phyloP scores from a whole-genome alignment of 1,140 invertebrate species.

The Papilio polytes region DNA sequence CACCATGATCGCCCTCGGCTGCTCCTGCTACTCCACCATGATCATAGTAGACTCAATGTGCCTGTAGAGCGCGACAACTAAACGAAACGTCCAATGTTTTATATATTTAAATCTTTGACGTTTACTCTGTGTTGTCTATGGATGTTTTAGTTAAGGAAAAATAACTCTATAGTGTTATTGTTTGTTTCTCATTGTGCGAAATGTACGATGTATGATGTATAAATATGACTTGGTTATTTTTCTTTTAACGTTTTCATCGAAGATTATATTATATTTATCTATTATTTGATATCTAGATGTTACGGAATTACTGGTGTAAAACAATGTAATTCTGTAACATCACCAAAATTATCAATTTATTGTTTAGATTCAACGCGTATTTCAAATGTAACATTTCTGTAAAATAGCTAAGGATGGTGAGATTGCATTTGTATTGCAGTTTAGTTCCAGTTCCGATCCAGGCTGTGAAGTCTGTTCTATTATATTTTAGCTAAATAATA shows the following conservation, averaged over 20 bases:
- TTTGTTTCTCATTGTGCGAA: slow-evolving; percentile 7
- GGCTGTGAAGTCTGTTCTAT: slow-evolving; percentile 66
- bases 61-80: slow-evolving; percentile 48
- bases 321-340: background rate
- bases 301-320: background rate
- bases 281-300: background rate
- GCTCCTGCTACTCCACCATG: slow-evolving; percentile 83
- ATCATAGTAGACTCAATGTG: slow-evolving; percentile 78
- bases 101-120: slow-evolving; percentile 35
- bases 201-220: background rate
- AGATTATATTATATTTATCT: background rate
- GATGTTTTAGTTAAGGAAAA: slow-evolving; percentile 17
- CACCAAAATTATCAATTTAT: background rate
- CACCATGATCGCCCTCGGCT: slow-evolving; percentile 89
- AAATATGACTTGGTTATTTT: slow-evolving; percentile 11
- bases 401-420: background rate
- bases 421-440: slow-evolving; percentile 53
- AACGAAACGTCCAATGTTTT: slow-evolving; percentile 28
- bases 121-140: slow-evolving; percentile 15
- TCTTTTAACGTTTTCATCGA: slow-evolving; percentile 10
- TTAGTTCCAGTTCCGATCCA: slow-evolving; percentile 53
- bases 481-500: slow-evolving; percentile 51
- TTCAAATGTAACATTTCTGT: background rate
- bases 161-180: slow-evolving; percentile 9
- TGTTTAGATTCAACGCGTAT: background rate